phyloP scores from a whole-genome alignment of 2,113 vertebrate species.

The Dinomys branickii region DNA sequence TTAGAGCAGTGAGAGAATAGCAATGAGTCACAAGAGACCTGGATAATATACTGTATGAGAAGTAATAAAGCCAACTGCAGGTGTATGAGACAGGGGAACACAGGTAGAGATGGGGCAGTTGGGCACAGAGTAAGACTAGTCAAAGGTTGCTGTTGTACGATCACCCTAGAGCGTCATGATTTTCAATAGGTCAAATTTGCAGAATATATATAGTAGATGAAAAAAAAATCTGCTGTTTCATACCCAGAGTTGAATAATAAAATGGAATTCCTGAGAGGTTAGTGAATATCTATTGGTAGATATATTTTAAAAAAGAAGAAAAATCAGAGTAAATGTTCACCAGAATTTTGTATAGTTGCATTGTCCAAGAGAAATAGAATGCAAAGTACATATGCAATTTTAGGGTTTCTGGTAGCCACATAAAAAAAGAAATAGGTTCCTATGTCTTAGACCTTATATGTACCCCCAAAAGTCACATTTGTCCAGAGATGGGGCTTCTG shows the following conservation, averaged over 20 bases:
- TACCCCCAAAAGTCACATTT: background rate
- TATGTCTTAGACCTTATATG: background rate
- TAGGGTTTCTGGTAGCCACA: background rate
- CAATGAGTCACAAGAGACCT: background rate
- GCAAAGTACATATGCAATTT: background rate
- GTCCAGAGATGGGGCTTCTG: background rate
- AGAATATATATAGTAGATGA: background rate
- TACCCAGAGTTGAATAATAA: background rate
- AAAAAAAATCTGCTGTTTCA: background rate
- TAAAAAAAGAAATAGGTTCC: background rate
- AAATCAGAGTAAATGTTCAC: background rate
- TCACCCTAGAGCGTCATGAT: fast-evolving
- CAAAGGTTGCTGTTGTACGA: background rate
- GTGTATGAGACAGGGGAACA: background rate
- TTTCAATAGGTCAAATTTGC: background rate
- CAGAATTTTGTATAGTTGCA: background rate
- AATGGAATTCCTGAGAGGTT: background rate
- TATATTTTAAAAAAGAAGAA: background rate
- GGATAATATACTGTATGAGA: background rate
- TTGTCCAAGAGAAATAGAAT: background rate
- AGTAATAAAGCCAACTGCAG: background rate
- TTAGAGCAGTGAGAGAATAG: background rate
- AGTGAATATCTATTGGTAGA: background rate
- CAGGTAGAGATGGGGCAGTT: background rate
- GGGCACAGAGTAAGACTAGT: background rate